Base-by-base conservation (phyloP, 2,888 invertebrate species). In the Sericinus montela region DNA sequence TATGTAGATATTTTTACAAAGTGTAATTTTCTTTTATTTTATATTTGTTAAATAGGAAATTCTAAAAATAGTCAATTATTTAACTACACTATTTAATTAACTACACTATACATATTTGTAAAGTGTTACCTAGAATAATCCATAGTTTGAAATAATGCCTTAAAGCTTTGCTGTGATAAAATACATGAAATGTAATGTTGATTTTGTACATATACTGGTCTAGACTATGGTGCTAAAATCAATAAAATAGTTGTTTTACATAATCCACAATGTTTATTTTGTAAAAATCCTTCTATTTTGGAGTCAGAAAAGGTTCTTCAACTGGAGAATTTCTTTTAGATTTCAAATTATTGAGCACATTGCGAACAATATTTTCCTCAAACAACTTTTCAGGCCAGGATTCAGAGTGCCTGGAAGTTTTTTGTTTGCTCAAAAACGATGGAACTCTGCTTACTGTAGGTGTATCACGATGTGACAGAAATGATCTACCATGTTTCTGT, bases 361-460 rank as follows among this genome's bases (percentile, higher is more conserved):
- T 85, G 16, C 73, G 72, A 0, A 89, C 77, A 4, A 88, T 67
- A 0, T 88, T 75, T 51, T 86, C 79, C 47, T 87, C 85, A 40
- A 80, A 80, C 34, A 88, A 78, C 55, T 67, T 78, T 37, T 90
- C 88, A 0, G 89, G 74, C 86, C 88, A 88, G 0, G 87, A 84
- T 23, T 82, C 83, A 0, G 85, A 72, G 3, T 74, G 66, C 52
- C 73, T 69, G 10, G n/a, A 6, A 32, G 69, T 76, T 3, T 58
- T 57, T 1, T 66, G 53, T 36, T 75, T 76, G 5, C 69, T 60
- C 25, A 76, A 67, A 32, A 72, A 70, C 3, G 72, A 71, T 3
- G 78, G 72, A 47, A 84, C 60, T 29, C 72, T 67, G 47, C 86
- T 87, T 2, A 72, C 57, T 46, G 83, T 71, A 0, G 85, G 86